phyloP scores from a whole-genome alignment of 1,140 invertebrate species.

The Harlomillsia oculata region DNA sequence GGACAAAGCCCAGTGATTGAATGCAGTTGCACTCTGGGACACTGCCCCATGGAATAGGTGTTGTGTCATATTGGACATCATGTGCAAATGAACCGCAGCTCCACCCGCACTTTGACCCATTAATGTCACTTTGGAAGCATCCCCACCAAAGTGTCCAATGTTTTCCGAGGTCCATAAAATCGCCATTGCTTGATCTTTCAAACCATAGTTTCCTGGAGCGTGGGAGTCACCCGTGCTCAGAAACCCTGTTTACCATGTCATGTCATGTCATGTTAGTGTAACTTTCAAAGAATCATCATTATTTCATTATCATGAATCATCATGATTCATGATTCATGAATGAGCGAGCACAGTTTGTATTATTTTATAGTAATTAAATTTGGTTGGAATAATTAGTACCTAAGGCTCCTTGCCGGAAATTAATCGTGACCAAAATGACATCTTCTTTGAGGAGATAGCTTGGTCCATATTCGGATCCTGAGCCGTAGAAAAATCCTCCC shows the following conservation, averaged over 20 bases:
- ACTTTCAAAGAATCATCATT: too few species aligned
- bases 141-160: slow-evolving; percentile 1
- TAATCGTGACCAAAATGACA: slow-evolving; percentile 34
- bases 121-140: neutral
- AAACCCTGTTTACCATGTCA: too few species aligned
- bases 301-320: too few species aligned
- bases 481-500: neutral
- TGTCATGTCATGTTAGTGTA: too few species aligned
- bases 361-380: too few species aligned
- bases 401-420: slow-evolving; percentile 33
- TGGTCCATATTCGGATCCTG: neutral
- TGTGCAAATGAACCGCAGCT: slow-evolving; percentile 3
- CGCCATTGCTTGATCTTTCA: slow-evolving; percentile 8
- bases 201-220: slow-evolving; percentile 16
- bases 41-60: neutral
- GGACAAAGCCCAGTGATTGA: neutral
- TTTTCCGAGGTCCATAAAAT: slow-evolving; percentile 4
- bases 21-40: neutral
- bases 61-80: slow-evolving; percentile 3
- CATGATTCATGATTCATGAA: too few species aligned
- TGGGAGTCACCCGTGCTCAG: neutral
- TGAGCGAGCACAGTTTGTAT: too few species aligned
- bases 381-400: neutral
- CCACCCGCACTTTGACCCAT: slow-evolving; percentile 1
- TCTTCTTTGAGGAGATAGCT: slow-evolving; percentile 33